Percentiles rank a stretch among this genome's conserved stretches.
Evolutionary conservation across 2,797 vertebrate species (phyloP).

Genomic region (Malacoraja senta): DNA sequence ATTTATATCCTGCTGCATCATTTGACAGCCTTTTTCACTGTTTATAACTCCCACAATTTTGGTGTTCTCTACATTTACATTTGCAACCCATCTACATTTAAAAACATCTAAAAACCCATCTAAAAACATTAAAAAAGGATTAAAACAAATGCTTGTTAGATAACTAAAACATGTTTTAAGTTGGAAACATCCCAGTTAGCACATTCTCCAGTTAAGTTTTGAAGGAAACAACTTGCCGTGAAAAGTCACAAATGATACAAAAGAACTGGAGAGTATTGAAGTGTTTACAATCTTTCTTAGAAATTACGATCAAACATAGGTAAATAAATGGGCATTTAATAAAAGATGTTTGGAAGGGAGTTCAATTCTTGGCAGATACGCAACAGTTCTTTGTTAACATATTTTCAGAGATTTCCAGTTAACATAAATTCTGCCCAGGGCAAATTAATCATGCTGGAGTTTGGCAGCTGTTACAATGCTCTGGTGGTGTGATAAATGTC

Average conservation of each 20-base stretch:
- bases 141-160: background rate
- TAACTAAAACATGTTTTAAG: background rate
- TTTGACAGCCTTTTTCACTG: too few species aligned
- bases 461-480: background rate
- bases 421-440: background rate
- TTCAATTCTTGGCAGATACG: background rate
- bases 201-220: background rate
- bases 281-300: background rate
- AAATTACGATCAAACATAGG: background rate
- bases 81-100: too few species aligned
- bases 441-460: background rate
- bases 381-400: conserved; percentile 19
- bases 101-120: too few species aligned
- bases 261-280: background rate
- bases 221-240: too few species aligned
- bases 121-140: background rate
- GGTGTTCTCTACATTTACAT: too few species aligned
- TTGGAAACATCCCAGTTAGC: background rate
- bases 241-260: background rate
- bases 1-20: too few species aligned
- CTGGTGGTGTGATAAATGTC: background rate
- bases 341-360: background rate
- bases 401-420: background rate
- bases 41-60: too few species aligned
- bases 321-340: background rate